Evolutionary conservation across 2,113 vertebrate species (phyloP), one percentile per base, ranked within the genome.

Genomic region (Diadophis punctatus): DNA sequence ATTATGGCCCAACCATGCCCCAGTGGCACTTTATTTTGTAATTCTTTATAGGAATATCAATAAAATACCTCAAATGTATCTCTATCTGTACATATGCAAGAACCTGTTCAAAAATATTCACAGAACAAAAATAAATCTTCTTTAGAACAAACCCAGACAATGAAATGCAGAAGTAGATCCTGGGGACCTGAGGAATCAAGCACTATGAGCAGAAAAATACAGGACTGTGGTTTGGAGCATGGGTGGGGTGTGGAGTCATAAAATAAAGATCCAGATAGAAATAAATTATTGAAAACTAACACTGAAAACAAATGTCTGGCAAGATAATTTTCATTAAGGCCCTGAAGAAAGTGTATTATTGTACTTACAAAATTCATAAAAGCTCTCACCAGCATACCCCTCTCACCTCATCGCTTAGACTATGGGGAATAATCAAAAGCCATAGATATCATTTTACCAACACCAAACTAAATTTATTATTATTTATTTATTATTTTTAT

Each of bases 71-170:
- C 97, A 97, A 98, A 98, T 92, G 95, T 97, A 98, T 98, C 97
- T 98, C 91, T 97, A 97, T 97, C 97, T 98, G 97, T 98, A 98
- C 98, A 98, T 97, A 96, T 98, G 97, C 97, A 98, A 97, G 97
- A 98, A 98, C 97, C 86, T 93, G 98, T 97, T 97, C 98, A 93
- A 98, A 98, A 97, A 97, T 98, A 98, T 98, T 98, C 97, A 98
- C 97, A 98, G 97, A 98, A 98, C 97, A 98, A 98, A 98, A 98
- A 98, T 98, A 98, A 98, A 98, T 98, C 97, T 97, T 98, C 96
- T 98, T 98, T 97, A 98, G 97, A 97, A 98, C 96, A 97, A 97
- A 97, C 96, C 97, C 97, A 97, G 97, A 96, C 97, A 97, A 98
- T 97, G 97, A 97, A 98, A 98, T 98, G 98, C 96, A 97, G 97